A percentile compares a stretch with the other conserved stretches of the same genome.
These are phyloP conservation scores for Chloroclystis v-ata DNA, from an alignment of 2,888 invertebrate genomes.

Conservation along the genomic window DNA sequence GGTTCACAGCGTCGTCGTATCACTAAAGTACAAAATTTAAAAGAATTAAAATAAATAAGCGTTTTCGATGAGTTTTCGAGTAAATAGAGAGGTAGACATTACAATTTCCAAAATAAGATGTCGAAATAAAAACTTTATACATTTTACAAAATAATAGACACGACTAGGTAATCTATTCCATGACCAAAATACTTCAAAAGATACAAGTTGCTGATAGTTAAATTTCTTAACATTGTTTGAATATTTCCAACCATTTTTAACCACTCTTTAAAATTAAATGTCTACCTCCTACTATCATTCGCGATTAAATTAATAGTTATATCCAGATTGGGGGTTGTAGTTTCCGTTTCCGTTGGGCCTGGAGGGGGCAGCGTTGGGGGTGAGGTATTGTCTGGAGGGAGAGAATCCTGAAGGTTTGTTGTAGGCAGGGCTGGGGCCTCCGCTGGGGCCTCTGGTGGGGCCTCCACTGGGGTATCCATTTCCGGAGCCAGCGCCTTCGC, in stretches of 20 bases:
- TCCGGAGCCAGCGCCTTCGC: slow-evolving; percentile 56
- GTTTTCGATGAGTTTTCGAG: slow-evolving; percentile 18
- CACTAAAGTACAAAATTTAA: slow-evolving; percentile 29
- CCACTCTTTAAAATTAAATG: background rate
- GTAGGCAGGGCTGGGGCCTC: slow-evolving; percentile 22
- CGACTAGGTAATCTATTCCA: too few relatives aligned
- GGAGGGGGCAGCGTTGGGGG: slow-evolving; percentile 56
- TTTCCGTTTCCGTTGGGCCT: slow-evolving; percentile 63
- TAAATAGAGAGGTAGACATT: background rate
- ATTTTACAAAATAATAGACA: too few relatives aligned
- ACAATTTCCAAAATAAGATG: background rate
- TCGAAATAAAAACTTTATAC: too few relatives aligned
- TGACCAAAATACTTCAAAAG: too few relatives aligned
- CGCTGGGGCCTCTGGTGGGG: slow-evolving; percentile 17
- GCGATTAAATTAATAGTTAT: slow-evolving; percentile 55
- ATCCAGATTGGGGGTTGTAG: slow-evolving; percentile 69
- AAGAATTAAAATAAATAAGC: slow-evolving; percentile 33
- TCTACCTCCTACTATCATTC: slow-evolving; percentile 28
- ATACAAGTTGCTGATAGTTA: too few relatives aligned
- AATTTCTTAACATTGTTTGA: too few relatives aligned
- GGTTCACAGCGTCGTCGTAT: slow-evolving; percentile 42
- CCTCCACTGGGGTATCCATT: slow-evolving; percentile 32
- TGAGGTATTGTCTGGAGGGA: slow-evolving; percentile 61
- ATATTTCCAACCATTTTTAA: too few relatives aligned
- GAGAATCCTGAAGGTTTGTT: slow-evolving; percentile 31